Evolutionary conservation across 2,113 vertebrate genomes (phyloP).

Genomic region (Triplophysa rosa): DNA sequence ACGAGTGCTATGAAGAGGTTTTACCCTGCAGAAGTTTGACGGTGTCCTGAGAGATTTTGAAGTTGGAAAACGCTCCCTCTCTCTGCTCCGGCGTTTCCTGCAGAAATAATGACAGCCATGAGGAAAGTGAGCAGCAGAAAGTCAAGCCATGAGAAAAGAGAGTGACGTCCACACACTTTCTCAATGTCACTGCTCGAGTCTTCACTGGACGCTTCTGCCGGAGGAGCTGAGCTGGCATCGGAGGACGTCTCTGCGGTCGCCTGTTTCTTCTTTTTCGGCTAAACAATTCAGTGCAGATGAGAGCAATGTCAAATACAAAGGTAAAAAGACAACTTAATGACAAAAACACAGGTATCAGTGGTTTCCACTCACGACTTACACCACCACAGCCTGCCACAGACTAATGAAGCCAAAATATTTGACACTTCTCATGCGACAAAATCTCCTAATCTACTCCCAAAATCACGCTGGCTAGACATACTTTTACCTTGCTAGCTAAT

Average conservation of each 20-base stretch:
- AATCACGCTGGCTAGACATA: no score
- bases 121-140: background rate
- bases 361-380: no score
- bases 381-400: no score
- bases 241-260: background rate
- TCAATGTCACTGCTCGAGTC: slow-evolving; percentile 71
- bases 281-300: no score
- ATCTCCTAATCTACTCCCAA: no score
- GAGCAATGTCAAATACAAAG: no score
- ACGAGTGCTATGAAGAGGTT: no score
- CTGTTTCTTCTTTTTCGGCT: slow-evolving; percentile 45
- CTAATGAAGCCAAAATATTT: no score
- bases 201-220: slow-evolving; percentile 61
- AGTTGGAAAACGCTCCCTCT: slow-evolving; percentile 79
- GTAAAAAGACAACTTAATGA: no score
- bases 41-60: slow-evolving; percentile 74
- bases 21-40: slow-evolving; percentile 76
- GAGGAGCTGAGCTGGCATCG: slow-evolving; percentile 59
- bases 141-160: background rate
- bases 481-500: no score
- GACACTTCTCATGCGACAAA: no score
- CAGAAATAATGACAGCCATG: background rate
- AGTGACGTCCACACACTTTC: slow-evolving; percentile 41
- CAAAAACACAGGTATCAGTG: no score
- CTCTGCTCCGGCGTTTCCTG: slow-evolving; percentile 72